Evolutionary conservation across 2,797 vertebrate species (phyloP).

Genomic region (Craterocephalus amniculus): DNA sequence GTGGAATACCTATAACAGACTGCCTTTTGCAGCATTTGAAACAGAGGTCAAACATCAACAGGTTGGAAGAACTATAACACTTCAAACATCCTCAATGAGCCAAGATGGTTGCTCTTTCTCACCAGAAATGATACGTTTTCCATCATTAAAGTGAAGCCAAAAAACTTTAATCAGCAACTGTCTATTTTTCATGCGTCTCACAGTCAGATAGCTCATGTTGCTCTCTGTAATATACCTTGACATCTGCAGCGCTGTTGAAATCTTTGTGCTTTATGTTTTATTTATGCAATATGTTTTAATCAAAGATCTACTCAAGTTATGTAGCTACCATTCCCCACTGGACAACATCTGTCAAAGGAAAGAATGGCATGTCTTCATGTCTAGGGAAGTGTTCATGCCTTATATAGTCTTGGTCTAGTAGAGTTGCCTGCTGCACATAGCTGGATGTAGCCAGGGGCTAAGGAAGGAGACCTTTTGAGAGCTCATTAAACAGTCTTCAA

Average conservation of each 20-base stretch:
- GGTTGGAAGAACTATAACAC: constrained; percentile 9
- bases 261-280: constrained; percentile 43
- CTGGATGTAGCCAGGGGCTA: constrained; percentile 70
- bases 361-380: constrained; percentile 82
- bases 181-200: constrained; percentile 18
- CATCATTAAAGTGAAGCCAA: constrained; percentile 11
- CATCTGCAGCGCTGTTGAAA: constrained; percentile 31
- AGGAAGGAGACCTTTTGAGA: constrained; percentile 77
- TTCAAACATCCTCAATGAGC: not conserved
- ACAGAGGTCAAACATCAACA: constrained; percentile 11
- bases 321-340: constrained; percentile 62
- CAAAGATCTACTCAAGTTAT: constrained; percentile 56
- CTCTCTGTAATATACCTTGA: constrained; percentile 25
- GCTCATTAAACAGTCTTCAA: constrained; percentile 77
- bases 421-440: constrained; percentile 71
- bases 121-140: constrained; percentile 21
- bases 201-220: constrained; percentile 36
- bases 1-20: constrained; percentile 30
- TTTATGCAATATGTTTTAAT: constrained; percentile 66
- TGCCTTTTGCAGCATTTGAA: constrained; percentile 18
- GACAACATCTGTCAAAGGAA: constrained; percentile 79
- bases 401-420: constrained; percentile 78
- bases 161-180: constrained; percentile 10
- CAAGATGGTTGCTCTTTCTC: constrained; percentile 9
- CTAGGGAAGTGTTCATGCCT: constrained; percentile 78